These are phyloP conservation scores for Hetaerina americana DNA, from an alignment of 1,140 invertebrate genomes.

Conservation along the genomic window DNA sequence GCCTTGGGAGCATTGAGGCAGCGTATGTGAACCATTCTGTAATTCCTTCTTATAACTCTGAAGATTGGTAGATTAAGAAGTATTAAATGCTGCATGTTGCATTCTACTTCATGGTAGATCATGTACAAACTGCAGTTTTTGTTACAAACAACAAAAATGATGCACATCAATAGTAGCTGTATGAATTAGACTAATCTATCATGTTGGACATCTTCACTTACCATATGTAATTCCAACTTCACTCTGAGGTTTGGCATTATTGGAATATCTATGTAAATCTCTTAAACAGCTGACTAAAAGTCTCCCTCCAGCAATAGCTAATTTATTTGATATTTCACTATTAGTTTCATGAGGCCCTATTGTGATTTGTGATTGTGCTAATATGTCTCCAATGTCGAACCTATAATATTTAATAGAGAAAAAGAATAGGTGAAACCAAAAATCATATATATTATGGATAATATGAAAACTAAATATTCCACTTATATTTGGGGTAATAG, in stretches of 20 bases:
- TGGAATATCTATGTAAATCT: constrained; percentile 42
- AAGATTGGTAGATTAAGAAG: too few relatives aligned
- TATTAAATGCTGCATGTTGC: too few relatives aligned
- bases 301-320: constrained; percentile 55
- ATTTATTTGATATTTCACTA: constrained; percentile 45
- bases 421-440: constrained; percentile 4
- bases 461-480: constrained; percentile 14
- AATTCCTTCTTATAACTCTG: too few relatives aligned
- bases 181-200: too few relatives aligned
- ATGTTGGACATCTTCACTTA: too few relatives aligned
- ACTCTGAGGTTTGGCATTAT: constrained; percentile 43
- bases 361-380: constrained; percentile 46
- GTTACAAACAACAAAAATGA: too few relatives aligned
- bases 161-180: too few relatives aligned
- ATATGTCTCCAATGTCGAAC: constrained; percentile 79
- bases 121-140: too few relatives aligned
- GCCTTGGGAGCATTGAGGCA: too few relatives aligned
- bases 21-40: too few relatives aligned
- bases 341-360: constrained; percentile 48
- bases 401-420: constrained; percentile 24
- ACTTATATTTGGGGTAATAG: constrained; percentile 7
- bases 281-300: constrained; percentile 48
- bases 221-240: constrained; percentile 50
- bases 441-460: background rate
- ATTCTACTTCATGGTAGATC: too few relatives aligned